phyloP scores from a whole-genome alignment of 2,797 vertebrate genomes.

The Characodon lateralis region DNA sequence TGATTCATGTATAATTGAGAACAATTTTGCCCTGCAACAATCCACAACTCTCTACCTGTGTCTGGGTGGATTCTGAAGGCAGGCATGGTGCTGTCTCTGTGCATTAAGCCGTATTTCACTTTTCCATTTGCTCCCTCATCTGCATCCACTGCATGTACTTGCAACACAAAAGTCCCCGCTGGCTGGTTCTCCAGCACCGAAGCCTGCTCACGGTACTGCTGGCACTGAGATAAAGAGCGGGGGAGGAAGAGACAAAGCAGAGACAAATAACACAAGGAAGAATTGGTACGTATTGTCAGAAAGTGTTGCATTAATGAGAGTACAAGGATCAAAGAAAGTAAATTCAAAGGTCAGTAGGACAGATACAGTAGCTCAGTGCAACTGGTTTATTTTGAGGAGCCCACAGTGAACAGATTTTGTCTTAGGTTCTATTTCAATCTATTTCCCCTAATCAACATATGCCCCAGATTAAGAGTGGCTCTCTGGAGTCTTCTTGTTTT shows the following conservation, averaged over 20 bases:
- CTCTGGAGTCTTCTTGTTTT: slow-evolving; percentile 54
- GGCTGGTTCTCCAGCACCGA: slow-evolving; percentile 91
- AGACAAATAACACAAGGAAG: slow-evolving; percentile 36
- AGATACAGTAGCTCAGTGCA: slow-evolving; percentile 21
- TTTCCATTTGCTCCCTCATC: slow-evolving; percentile 90
- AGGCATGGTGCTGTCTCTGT: slow-evolving; percentile 86
- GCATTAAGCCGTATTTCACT: slow-evolving; percentile 92
- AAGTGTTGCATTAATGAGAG: slow-evolving; percentile 46
- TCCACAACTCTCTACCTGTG: slow-evolving; percentile 81
- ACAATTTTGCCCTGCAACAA: slow-evolving; percentile 33
- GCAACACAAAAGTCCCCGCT: slow-evolving; percentile 87
- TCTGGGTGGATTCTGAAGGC: slow-evolving; percentile 90
- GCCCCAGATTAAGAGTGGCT: slow-evolving; percentile 60
- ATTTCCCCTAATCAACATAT: slow-evolving; percentile 60
- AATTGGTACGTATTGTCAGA: slow-evolving; percentile 19
- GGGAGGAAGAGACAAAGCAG: slow-evolving; percentile 14
- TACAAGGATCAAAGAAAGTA: slow-evolving; percentile 53
- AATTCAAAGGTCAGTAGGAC: slow-evolving; percentile 54
- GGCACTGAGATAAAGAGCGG: slow-evolving; percentile 79
- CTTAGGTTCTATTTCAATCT: slow-evolving; percentile 48
- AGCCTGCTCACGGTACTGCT: slow-evolving; percentile 85
- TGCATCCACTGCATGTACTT: slow-evolving; percentile 88
- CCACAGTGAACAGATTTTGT: slow-evolving; percentile 45
- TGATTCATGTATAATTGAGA: slow-evolving; percentile 43
- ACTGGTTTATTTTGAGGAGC: slow-evolving; percentile 57